phyloP scores from a whole-genome alignment of 2,113 vertebrate genomes.

The Haemorhous mexicanus region DNA sequence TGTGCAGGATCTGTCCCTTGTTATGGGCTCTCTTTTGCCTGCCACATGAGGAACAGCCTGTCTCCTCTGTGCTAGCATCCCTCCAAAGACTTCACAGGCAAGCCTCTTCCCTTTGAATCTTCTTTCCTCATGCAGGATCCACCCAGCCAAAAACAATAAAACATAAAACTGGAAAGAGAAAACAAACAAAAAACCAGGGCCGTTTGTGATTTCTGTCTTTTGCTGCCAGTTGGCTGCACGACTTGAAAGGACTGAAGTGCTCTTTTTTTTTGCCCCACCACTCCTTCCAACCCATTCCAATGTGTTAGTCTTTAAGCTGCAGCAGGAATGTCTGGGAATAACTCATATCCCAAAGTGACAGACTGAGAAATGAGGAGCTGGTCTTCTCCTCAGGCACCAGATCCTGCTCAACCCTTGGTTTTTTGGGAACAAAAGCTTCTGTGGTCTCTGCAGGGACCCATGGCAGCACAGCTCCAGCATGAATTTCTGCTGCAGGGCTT shows the following conservation, averaged over 20 bases:
- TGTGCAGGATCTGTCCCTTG: neutral
- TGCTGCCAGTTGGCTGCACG: neutral
- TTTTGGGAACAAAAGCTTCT: neutral
- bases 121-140: neutral
- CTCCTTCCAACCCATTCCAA: neutral
- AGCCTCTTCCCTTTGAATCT: constrained; percentile 2
- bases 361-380: neutral
- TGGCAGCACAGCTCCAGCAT: fast-evolving
- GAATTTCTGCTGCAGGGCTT: neutral
- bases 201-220: neutral
- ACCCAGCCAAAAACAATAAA: constrained; percentile 14
- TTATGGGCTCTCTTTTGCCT: neutral
- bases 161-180: neutral
- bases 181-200: neutral
- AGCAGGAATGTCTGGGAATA: neutral
- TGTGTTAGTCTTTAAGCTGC: constrained; percentile 2
- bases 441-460: neutral
- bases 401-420: neutral
- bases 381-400: neutral
- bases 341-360: neutral
- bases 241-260: neutral
- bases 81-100: neutral
- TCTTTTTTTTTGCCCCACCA: neutral
- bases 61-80: neutral
- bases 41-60: neutral